Conservation (phyloP, 1,140 invertebrate species). For the Chrysoperla carnea region DNA sequence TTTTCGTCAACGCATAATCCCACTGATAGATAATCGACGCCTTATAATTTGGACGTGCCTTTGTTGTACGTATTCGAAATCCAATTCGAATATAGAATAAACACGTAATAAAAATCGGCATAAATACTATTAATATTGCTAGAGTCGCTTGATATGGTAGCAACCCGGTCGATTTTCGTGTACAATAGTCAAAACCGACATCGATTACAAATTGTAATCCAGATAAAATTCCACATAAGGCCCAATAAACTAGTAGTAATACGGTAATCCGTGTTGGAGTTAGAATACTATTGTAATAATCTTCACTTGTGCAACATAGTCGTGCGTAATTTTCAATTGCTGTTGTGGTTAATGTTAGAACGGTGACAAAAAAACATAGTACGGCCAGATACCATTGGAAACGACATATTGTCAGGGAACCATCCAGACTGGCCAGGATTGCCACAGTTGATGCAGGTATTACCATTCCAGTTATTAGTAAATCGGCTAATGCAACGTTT, state of each 20-base stretch:
- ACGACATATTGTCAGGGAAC: constrained; percentile 37
- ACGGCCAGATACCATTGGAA: constrained; percentile 47
- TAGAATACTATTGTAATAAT: constrained; percentile 24
- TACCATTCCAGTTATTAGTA: constrained; percentile 51
- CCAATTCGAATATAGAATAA: constrained; percentile 27
- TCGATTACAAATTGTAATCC: constrained; percentile 34
- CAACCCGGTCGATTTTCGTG: constrained; percentile 22
- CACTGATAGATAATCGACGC: constrained; percentile 39
- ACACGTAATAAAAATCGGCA: constrained; percentile 31
- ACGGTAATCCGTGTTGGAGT: constrained; percentile 30
- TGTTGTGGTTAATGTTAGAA: constrained; percentile 41
- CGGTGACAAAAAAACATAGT: constrained; percentile 44
- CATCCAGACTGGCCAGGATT: constrained; percentile 42
- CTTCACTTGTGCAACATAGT: constrained; percentile 30
- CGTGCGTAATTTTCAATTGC: constrained; percentile 43
- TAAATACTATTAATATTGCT: constrained; percentile 30
- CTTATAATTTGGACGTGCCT: constrained; percentile 34
- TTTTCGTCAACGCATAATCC: constrained; percentile 40
- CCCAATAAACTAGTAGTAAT: constrained; percentile 32
- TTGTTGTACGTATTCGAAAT: constrained; percentile 23
- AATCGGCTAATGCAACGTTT: constrained; percentile 56
- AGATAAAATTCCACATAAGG: constrained; percentile 22
- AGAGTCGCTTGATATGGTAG: constrained; percentile 31
- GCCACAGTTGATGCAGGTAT: constrained; percentile 52
- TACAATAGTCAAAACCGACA: constrained; percentile 45